Evolutionary conservation across 2,888 invertebrate genomes (phyloP).

Genomic region (Mimachlamys varia): DNA sequence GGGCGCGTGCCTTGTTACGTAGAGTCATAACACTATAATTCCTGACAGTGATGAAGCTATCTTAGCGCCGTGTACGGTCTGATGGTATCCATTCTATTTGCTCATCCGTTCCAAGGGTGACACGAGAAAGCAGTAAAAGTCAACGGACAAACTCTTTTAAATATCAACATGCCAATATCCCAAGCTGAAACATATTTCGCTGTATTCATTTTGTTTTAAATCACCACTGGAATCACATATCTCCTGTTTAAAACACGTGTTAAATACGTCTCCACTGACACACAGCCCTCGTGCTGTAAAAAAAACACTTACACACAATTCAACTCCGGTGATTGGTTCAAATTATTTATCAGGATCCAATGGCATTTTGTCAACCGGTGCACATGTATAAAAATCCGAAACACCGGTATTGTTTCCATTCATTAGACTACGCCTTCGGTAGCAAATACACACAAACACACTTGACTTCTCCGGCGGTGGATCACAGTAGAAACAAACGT

Average conservation of each 20-base stretch:
- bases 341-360: constrained; percentile 30
- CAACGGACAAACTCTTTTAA: constrained; percentile 9
- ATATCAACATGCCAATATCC: constrained; percentile 27
- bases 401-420: constrained; percentile 20
- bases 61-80: background rate
- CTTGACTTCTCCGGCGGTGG: background rate
- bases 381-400: constrained; percentile 28
- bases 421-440: background rate
- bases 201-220: background rate
- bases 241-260: background rate
- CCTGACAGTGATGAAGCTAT: background rate
- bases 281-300: background rate
- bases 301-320: background rate
- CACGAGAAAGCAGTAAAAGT: background rate
- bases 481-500: constrained; percentile 14
- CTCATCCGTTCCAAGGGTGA: background rate
- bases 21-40: background rate
- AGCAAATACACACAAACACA: background rate
- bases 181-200: background rate
- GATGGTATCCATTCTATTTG: background rate
- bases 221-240: background rate
- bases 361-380: constrained; percentile 12
- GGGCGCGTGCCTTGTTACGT: background rate
- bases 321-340: constrained; percentile 9
- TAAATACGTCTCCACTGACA: background rate